A percentile compares a stretch with the other conserved stretches of the same genome.
Evolutionary conservation across 2,888 invertebrate species (phyloP).

Genomic region (Eristalis arbustorum): DNA sequence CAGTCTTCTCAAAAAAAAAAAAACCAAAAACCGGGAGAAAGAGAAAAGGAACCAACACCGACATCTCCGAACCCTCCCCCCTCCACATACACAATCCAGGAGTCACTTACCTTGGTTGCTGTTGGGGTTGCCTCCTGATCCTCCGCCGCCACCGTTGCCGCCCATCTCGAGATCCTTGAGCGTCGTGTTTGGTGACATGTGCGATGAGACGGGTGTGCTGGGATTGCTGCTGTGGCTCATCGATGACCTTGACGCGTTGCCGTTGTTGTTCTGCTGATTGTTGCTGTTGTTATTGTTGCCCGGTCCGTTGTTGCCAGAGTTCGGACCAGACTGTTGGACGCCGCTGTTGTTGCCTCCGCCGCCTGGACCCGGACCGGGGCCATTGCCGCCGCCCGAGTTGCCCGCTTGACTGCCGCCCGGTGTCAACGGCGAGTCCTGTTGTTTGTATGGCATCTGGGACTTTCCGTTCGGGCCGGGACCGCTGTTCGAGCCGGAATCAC

Average conservation of each 20-base stretch:
- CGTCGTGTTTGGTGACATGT: slow-evolving; percentile 83
- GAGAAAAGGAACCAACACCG: neutral
- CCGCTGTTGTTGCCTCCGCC: slow-evolving; percentile 17
- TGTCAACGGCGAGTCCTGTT: slow-evolving; percentile 83
- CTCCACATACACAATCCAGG: neutral
- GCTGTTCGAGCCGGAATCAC: slow-evolving; percentile 80
- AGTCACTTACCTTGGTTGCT: slow-evolving; percentile 59
- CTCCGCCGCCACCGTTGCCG: slow-evolving; percentile 35
- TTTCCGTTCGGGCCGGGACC: slow-evolving; percentile 55
- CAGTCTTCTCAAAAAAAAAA: neutral
- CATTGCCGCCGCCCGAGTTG: slow-evolving; percentile 73
- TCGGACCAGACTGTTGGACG: slow-evolving; percentile 15
- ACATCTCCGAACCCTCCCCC: neutral
- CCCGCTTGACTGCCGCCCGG: slow-evolving; percentile 44
- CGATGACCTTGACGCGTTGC: slow-evolving; percentile 66
- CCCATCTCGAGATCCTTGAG: slow-evolving; percentile 77
- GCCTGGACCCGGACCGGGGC: slow-evolving; percentile 43
- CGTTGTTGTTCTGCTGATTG: slow-evolving; percentile 60
- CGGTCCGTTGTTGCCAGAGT: slow-evolving; percentile 43
- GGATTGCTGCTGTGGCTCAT: slow-evolving; percentile 86
- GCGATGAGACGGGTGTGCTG: slow-evolving; percentile 85
- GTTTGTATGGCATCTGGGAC: slow-evolving; percentile 78
- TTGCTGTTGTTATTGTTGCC: slow-evolving; percentile 61
- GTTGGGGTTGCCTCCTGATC: slow-evolving; percentile 43
- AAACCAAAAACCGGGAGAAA: neutral